Conservation (phyloP, 2,888 invertebrate genomes). For the Eledone cirrhosa region DNA sequence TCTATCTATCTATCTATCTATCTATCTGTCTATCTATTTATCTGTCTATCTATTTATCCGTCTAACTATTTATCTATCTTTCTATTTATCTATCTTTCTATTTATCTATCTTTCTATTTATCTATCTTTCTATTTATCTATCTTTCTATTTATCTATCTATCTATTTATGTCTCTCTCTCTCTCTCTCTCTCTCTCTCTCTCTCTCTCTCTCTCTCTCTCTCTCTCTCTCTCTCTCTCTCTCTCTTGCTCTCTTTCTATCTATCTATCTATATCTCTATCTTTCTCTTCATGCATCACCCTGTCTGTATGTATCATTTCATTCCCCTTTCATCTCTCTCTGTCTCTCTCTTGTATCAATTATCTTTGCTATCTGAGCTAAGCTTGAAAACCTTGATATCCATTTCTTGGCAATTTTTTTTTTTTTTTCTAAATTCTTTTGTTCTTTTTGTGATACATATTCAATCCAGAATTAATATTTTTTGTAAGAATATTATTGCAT, state of each 20-base stretch:
- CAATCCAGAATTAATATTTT: too few relatives aligned
- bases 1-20: not conserved
- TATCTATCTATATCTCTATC: not conserved
- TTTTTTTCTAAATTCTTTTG: too few relatives aligned
- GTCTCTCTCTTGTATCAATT: not conserved
- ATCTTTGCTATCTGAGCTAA: not conserved
- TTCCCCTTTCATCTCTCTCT: not conserved
- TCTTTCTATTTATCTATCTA: not conserved
- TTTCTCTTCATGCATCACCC: not conserved
- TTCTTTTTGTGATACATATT: too few relatives aligned
- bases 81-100: not conserved
- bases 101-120: not conserved
- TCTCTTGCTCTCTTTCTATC: not conserved
- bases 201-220: not conserved
- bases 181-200: not conserved
- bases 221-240: not conserved
- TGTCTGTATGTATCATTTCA: not conserved
- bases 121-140: not conserved
- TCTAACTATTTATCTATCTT: not conserved
- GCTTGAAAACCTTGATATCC: too few relatives aligned
- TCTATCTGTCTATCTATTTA: not conserved
- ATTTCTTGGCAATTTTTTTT: too few relatives aligned
- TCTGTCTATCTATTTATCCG: not conserved
- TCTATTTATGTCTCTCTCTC: too few relatives aligned
- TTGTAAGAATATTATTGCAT: too few relatives aligned